phyloP scores from a whole-genome alignment of 2,797 vertebrate genomes.

The Poeciliopsis gracilis region DNA sequence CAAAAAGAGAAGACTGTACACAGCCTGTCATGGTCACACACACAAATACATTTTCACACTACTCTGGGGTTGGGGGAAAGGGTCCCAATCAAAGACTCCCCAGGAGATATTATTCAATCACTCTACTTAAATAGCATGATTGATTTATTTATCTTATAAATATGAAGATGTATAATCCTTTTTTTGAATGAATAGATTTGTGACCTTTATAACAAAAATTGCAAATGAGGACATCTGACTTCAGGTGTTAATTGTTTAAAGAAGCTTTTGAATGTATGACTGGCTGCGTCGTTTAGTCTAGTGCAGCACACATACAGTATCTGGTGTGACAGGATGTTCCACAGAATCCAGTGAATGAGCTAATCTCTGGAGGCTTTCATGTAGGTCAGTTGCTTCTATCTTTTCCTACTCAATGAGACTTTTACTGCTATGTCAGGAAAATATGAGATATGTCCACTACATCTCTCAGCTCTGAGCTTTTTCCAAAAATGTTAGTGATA shows the following conservation, averaged over 20 bases:
- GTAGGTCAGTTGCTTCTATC: slow-evolving; percentile 56
- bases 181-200: neutral
- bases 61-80: neutral
- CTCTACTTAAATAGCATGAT: no score
- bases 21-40: neutral
- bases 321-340: slow-evolving; percentile 19
- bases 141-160: neutral
- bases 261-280: neutral
- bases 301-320: neutral
- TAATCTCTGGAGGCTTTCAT: slow-evolving; percentile 44
- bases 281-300: slow-evolving; percentile 4
- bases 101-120: neutral
- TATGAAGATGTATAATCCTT: neutral
- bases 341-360: slow-evolving; percentile 13
- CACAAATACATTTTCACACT: neutral
- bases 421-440: slow-evolving; percentile 19
- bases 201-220: neutral
- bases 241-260: neutral
- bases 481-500: neutral
- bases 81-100: neutral
- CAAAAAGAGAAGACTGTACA: slow-evolving; percentile 44
- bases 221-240: neutral
- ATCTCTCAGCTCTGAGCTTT: neutral
- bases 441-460: slow-evolving; percentile 4
- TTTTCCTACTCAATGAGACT: slow-evolving; percentile 9